These are phyloP conservation scores for Micrasema longulum DNA, from an alignment of 1,140 invertebrate genomes.

Conservation along the genomic window DNA sequence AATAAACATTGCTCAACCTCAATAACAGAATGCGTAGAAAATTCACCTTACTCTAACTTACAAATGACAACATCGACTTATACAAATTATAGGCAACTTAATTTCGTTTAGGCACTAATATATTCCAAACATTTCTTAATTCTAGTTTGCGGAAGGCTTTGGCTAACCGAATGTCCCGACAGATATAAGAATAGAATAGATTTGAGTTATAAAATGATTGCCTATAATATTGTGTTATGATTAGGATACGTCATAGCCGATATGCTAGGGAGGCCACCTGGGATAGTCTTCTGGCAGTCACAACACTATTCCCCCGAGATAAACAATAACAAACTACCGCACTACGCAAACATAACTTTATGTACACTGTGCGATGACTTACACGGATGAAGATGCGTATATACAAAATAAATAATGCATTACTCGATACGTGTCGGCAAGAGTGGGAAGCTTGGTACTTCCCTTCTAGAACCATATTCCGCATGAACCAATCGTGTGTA, in stretches of 20 bases:
- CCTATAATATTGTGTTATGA: slow-evolving; percentile 7
- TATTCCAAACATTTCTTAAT: slow-evolving; percentile 38
- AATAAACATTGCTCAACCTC: slow-evolving; percentile 24
- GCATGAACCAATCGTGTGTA: neutral
- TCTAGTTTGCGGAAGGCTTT: slow-evolving; percentile 12
- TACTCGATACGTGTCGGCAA: slow-evolving; percentile 21
- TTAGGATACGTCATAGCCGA: neutral
- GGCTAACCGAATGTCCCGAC: no score
- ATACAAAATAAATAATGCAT: slow-evolving; percentile 30
- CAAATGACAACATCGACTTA: slow-evolving; percentile 38
- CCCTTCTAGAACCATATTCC: neutral
- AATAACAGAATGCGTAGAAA: slow-evolving; percentile 31
- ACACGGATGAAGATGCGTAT: slow-evolving; percentile 15
- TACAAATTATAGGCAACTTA: slow-evolving; percentile 44
- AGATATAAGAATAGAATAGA: slow-evolving; percentile 14
- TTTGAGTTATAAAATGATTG: neutral
- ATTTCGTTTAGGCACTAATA: slow-evolving; percentile 48
- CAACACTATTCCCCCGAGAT: slow-evolving; percentile 5
- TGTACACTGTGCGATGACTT: slow-evolving; percentile 48
- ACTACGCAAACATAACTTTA: slow-evolving; percentile 45
- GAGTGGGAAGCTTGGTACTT: slow-evolving; percentile 4
- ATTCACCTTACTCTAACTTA: slow-evolving; percentile 39
- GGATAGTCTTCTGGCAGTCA: neutral
- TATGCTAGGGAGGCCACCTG: neutral
- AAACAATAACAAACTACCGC: slow-evolving; percentile 19